Conservation (phyloP, 2,113 vertebrate species). For the Murina feae region DNA sequence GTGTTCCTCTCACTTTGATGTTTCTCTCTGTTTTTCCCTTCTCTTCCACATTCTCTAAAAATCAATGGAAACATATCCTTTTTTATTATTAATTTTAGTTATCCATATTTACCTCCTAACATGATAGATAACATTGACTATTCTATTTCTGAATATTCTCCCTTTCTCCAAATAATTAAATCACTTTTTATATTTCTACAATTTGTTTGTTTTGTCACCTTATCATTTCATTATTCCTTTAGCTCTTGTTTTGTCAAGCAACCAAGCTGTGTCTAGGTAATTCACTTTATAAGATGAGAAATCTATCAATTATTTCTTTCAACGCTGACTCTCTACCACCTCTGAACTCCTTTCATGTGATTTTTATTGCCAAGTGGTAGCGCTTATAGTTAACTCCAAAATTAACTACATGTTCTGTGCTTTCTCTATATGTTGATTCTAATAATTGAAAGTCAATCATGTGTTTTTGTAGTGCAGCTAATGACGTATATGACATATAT, state of each 20-base stretch:
- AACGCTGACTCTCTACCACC: neutral
- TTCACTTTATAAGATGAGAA: neutral
- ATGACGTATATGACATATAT: neutral
- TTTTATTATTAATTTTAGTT: neutral
- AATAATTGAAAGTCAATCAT: neutral
- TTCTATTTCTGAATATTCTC: neutral
- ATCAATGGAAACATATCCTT: too few relatives aligned
- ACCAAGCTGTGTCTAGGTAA: neutral
- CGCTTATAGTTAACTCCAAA: neutral
- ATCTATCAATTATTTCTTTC: neutral
- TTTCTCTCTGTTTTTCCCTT: too few relatives aligned
- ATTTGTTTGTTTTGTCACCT: neutral
- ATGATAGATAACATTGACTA: neutral
- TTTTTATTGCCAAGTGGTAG: neutral
- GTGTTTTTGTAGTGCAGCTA: neutral
- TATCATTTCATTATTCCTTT: neutral
- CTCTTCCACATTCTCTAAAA: too few relatives aligned
- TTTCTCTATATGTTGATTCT: neutral
- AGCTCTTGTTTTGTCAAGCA: neutral
- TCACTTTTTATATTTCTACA: neutral
- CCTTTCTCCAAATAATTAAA: neutral
- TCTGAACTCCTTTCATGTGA: neutral
- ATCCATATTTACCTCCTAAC: neutral
- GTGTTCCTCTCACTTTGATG: too few relatives aligned
- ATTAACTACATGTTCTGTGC: neutral